Evolutionary conservation across 1,140 invertebrate genomes (phyloP).

Genomic region (Matsumurasca onukii): DNA sequence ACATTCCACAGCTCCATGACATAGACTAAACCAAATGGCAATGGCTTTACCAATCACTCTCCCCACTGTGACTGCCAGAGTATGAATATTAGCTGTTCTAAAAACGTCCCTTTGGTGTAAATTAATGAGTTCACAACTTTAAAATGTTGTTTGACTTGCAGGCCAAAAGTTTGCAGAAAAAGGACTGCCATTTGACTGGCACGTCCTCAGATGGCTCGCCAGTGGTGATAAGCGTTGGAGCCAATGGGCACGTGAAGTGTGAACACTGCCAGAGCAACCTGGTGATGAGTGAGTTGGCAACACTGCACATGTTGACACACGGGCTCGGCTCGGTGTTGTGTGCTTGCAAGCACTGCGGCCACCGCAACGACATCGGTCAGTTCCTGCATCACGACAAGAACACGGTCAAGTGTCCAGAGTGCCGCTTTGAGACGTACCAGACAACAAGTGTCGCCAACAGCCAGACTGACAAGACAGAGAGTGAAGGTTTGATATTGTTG

Average conservation of each 20-base stretch:
- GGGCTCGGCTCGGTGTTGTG: constrained; percentile 39
- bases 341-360: constrained; percentile 37
- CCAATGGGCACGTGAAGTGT: constrained; percentile 35
- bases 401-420: constrained; percentile 23
- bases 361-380: constrained; percentile 32
- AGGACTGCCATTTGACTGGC: constrained; percentile 15
- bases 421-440: constrained; percentile 1
- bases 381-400: constrained; percentile 31
- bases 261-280: constrained; percentile 34
- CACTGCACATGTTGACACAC: constrained; percentile 39
- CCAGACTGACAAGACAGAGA: not conserved
- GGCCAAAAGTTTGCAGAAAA: not conserved
- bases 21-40: too few relatives aligned
- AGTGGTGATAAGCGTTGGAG: constrained; percentile 30
- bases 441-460: not conserved
- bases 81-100: too few relatives aligned
- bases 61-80: too few relatives aligned
- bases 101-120: too few relatives aligned
- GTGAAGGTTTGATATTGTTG: too few relatives aligned
- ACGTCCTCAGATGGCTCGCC: not conserved
- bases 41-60: too few relatives aligned
- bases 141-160: too few relatives aligned
- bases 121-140: too few relatives aligned
- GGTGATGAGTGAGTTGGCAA: constrained; percentile 31
- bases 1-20: too few relatives aligned